phyloP scores from a whole-genome alignment of 2,888 invertebrate genomes.

The Meliscaeva auricollis region DNA sequence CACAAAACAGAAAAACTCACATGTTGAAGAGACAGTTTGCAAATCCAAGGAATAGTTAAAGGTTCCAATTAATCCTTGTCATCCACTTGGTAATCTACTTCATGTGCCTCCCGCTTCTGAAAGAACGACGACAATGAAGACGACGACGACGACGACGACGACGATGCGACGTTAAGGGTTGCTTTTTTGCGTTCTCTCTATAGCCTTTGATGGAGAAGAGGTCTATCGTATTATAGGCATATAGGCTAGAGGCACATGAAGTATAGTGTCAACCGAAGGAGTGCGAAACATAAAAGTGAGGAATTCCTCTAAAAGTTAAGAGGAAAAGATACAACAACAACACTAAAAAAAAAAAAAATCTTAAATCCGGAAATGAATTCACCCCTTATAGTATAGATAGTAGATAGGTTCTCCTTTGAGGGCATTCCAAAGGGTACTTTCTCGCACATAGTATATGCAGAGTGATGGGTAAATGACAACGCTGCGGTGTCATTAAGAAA shows the following conservation, averaged over 20 bases:
- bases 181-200: conserved; percentile 32
- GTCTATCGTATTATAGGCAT: conserved; percentile 10
- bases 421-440: conserved; percentile 29
- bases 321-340: no score
- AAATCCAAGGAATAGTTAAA: conserved; percentile 67
- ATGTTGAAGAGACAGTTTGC: conserved; percentile 64
- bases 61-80: conserved; percentile 75
- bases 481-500: conserved; percentile 63
- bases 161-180: conserved; percentile 17
- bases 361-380: conserved; percentile 66
- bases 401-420: conserved; percentile 2
- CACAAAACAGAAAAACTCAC: conserved; percentile 6
- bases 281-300: conserved; percentile 47
- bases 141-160: no score
- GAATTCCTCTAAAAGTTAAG: conserved; percentile 37
- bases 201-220: conserved; percentile 37
- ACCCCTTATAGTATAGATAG: neutral
- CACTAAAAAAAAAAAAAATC: conserved; percentile 50
- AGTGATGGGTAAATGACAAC: conserved; percentile 36
- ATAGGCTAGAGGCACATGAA: neutral
- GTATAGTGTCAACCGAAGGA: conserved; percentile 39
- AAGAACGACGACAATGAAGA: no score
- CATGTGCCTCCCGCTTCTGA: conserved; percentile 41
- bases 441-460: neutral
- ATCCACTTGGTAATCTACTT: conserved; percentile 74